Percentiles rank a stretch among this genome's conserved stretches.
Evolutionary conservation across 2,113 vertebrate species (phyloP).

Genomic region (Motacilla alba): DNA sequence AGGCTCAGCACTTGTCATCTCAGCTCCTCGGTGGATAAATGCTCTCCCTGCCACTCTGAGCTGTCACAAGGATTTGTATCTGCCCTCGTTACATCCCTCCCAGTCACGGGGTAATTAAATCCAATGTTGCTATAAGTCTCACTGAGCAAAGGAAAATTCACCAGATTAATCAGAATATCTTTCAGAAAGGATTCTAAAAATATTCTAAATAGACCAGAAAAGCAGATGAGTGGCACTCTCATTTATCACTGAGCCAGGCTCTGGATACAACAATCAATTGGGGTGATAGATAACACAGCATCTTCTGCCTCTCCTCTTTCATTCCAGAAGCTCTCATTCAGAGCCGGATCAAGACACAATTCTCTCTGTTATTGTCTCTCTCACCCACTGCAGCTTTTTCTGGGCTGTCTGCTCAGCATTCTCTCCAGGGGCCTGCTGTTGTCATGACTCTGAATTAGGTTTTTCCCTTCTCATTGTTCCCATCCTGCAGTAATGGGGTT

Average conservation of each 20-base stretch:
- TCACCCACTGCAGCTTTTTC: not conserved
- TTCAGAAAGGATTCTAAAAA: constrained; percentile 22
- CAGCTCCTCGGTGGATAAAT: constrained; percentile 3
- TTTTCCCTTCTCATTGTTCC: not conserved
- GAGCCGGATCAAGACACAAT: not conserved
- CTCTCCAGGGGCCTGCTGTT: not conserved
- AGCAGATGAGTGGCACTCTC: constrained; percentile 27
- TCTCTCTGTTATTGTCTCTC: not conserved
- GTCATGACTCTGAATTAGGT: not conserved
- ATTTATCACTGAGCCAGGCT: constrained; percentile 20
- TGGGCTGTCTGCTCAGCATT: not conserved
- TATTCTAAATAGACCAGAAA: constrained; percentile 53
- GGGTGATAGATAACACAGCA: constrained; percentile 22
- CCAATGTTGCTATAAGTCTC: constrained; percentile 3
- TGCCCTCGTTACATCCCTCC: constrained; percentile 16
- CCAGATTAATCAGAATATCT: constrained; percentile 48
- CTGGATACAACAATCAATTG: constrained; percentile 27
- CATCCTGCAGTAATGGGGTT: not conserved
- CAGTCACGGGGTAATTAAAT: constrained; percentile 52
- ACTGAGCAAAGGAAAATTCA: constrained; percentile 24
- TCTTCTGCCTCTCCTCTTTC: not conserved
- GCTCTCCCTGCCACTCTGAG: not conserved
- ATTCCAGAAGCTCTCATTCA: constrained; percentile 15
- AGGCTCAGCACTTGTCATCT: not conserved
- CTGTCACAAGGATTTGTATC: constrained; percentile 45